phyloP scores from a whole-genome alignment of 2,113 vertebrate species.

The Cairina moschata region DNA sequence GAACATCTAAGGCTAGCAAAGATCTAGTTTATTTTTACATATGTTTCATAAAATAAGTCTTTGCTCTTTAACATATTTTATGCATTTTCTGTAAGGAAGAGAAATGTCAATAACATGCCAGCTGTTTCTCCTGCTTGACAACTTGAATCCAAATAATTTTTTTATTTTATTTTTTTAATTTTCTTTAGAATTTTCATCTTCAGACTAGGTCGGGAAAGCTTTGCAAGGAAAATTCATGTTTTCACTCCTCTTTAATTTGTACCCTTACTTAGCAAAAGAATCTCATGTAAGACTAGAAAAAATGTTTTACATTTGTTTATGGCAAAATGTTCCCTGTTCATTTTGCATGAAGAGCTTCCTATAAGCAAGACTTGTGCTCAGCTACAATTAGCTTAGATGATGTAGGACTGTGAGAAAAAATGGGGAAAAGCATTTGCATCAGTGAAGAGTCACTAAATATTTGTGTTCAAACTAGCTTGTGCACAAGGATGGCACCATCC shows the following conservation, averaged over 20 bases:
- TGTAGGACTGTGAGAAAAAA: neutral
- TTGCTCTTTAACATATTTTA: neutral
- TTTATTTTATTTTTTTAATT: neutral
- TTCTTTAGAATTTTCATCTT: neutral
- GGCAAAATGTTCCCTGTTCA: too few relatives aligned
- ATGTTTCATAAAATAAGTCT: neutral
- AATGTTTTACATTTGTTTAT: neutral
- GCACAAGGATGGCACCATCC: too few relatives aligned
- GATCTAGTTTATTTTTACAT: neutral
- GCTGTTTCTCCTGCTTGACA: neutral
- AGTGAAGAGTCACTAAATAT: neutral
- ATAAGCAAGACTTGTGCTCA: neutral
- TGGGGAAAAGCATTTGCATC: neutral
- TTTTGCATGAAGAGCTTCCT: neutral
- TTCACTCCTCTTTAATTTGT: neutral
- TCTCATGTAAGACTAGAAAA: neutral
- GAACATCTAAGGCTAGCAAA: neutral
- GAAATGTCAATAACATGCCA: neutral
- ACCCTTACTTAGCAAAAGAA: too few relatives aligned
- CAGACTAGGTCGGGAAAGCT: neutral
- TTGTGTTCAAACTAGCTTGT: neutral
- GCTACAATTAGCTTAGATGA: neutral
- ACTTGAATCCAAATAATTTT: neutral
- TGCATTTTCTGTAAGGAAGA: neutral
- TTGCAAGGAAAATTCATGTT: neutral